Percentiles rank a stretch among this genome's conserved stretches.
Evolutionary conservation across 2,888 invertebrate species (phyloP).

Genomic region (Myopa tessellatipennis): DNA sequence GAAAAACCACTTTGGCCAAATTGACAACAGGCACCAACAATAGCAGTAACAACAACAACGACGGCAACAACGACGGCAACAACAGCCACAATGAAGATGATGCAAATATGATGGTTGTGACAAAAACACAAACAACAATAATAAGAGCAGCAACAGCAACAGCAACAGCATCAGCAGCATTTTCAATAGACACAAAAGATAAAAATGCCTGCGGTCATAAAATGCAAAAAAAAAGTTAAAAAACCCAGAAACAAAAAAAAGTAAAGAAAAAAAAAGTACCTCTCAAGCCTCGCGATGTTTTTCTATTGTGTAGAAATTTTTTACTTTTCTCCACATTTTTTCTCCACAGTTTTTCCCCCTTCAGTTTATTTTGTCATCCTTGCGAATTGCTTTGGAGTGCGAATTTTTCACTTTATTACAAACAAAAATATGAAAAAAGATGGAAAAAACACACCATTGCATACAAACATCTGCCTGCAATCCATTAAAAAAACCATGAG

Average conservation of each 20-base stretch:
- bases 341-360: background rate
- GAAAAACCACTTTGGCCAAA: slow-evolving; percentile 67
- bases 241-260: background rate
- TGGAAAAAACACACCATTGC: slow-evolving; percentile 44
- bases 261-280: background rate
- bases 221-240: slow-evolving; percentile 5
- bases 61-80: background rate
- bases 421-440: slow-evolving; percentile 35
- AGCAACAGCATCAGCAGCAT: background rate
- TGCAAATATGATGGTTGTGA: background rate
- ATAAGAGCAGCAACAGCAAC: background rate
- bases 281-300: background rate
- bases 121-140: background rate
- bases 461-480: slow-evolving; percentile 13
- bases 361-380: background rate
- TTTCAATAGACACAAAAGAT: background rate
- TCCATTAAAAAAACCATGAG: background rate
- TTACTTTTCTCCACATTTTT: background rate
- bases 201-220: slow-evolving; percentile 12
- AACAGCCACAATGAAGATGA: slow-evolving; percentile 9
- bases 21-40: slow-evolving; percentile 57
- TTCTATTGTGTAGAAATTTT: slow-evolving; percentile 1
- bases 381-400: slow-evolving; percentile 55
- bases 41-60: background rate
- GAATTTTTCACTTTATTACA: slow-evolving; percentile 63